Percentiles rank a stretch among this genome's conserved stretches.
These are phyloP conservation scores for Sus cebifrons DNA, from an alignment of 2,797 vertebrate species.

Conservation along the genomic window DNA sequence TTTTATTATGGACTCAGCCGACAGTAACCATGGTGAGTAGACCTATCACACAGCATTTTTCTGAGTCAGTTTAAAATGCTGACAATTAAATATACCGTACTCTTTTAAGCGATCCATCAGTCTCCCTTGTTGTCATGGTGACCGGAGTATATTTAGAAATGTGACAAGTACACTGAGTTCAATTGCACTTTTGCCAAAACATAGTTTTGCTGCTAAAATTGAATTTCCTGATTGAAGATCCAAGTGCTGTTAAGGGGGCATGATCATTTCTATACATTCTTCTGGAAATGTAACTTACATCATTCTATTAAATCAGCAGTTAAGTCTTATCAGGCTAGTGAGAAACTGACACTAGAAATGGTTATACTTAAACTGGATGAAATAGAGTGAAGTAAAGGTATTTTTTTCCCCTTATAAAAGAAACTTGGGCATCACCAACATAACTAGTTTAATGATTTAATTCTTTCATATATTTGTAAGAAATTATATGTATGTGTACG, in stretches of 20 bases:
- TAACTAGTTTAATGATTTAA: constrained; percentile 60
- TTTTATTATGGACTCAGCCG: constrained; percentile 88
- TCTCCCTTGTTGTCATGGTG: constrained; percentile 93
- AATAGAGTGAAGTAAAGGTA: constrained; percentile 62
- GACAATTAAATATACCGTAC: constrained; percentile 93
- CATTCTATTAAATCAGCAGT: constrained; percentile 78
- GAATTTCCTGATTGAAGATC: constrained; percentile 91
- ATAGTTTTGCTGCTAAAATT: constrained; percentile 92
- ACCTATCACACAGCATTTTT: constrained; percentile 91
- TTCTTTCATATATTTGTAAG: constrained; percentile 58
- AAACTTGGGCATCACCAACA: not conserved
- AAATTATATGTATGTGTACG: constrained; percentile 5
- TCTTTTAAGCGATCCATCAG: constrained; percentile 93
- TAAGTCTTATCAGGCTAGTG: constrained; percentile 38
- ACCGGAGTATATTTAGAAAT: constrained; percentile 94
- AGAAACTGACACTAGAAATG: constrained; percentile 56
- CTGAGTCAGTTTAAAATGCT: constrained; percentile 92
- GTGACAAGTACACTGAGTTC: constrained; percentile 93
- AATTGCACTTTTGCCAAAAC: constrained; percentile 93
- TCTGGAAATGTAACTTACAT: constrained; percentile 79
- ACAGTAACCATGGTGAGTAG: constrained; percentile 92
- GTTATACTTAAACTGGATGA: constrained; percentile 58
- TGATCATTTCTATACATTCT: constrained; percentile 85
- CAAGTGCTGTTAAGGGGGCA: constrained; percentile 88
- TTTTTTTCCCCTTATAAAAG: constrained; percentile 54